Base-by-base conservation (phyloP, 2,888 invertebrate species). In the Mechanitis mazaeus region DNA sequence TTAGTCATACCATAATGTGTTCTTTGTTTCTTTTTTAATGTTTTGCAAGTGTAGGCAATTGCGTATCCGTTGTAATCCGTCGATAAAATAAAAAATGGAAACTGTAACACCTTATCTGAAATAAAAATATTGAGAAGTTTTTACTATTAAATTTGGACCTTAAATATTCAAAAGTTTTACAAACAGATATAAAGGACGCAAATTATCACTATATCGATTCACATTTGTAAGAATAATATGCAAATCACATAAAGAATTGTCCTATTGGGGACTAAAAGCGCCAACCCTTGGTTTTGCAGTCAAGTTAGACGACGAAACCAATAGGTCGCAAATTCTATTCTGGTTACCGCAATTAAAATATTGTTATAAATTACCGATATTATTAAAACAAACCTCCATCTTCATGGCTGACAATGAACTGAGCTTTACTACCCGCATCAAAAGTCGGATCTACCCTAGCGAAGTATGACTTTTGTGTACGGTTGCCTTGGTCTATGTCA, bases 401-500 rank as follows among this genome's bases (percentile, higher is more conserved):
- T 54, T 87, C 87, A 70, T 87, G 78, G 58, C 88, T 90, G 54
- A 89, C 79, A 12, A 90, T 82, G 59, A 89, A 89, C 66, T 87
- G 81, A 0, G 86, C 88, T 45, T 77, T 78, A 38, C 81, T 87
- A 3, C 81, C 87, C 46, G 88, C 86, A 65, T 88, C 89, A 65
- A 89, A 89, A 0, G 87, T 88, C 0, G 85, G 87, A 47, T 89
- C 90, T 0, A 88, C 87, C 55, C 90, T 83, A 0, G 89, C 87
- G n/a, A 85, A 80, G 68, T 89, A 88, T 0, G 81, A 79, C 70
- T 87, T 87, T 66, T 84, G 87, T 0, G 88, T 88, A 20, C 85
- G 78, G 63, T 87, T 88, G 0, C 81, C 86, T 12, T 75, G 73
- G 45, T 81, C 79, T 0, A 73, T 58, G 12, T 81, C 79, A 0